Conservation (phyloP, 2,888 invertebrate species). For the Iphiclides podalirius region DNA sequence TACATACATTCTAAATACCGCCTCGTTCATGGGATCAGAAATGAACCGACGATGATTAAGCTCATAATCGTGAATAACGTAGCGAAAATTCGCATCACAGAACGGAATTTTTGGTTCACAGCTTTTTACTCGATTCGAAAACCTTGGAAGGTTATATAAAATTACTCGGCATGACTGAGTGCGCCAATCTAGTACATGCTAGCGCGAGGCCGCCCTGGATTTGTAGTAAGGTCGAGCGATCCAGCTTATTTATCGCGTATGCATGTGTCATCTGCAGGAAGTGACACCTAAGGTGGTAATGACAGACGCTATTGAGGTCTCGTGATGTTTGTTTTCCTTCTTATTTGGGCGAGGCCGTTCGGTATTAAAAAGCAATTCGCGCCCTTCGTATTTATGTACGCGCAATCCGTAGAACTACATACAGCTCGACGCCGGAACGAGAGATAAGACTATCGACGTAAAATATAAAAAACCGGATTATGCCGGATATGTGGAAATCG, state of each 20-base stretch:
- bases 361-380: conserved; percentile 1
- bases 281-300: conserved; percentile 18
- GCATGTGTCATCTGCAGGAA: conserved; percentile 20
- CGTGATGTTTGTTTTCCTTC: conserved; percentile 11
- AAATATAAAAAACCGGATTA: background rate
- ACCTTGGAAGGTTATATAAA: too few species aligned
- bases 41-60: too few species aligned
- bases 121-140: too few species aligned
- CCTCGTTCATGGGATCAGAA: too few species aligned
- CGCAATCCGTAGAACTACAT: background rate
- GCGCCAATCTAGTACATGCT: too few species aligned
- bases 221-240: conserved; percentile 16
- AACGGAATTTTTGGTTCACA: too few species aligned
- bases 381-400: background rate
- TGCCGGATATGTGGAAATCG: too few species aligned
- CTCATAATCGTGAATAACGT: too few species aligned
- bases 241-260: conserved; percentile 1
- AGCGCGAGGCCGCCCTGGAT: too few species aligned
- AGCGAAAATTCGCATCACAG: too few species aligned
- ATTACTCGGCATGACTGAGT: too few species aligned
- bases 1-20: too few species aligned
- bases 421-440: background rate
- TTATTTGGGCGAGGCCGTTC: conserved; percentile 14
- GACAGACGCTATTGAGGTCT: conserved; percentile 16
- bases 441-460: background rate